Evolutionary conservation across 2,888 invertebrate species (phyloP).

Genomic region (Malthinus flaveolus): DNA sequence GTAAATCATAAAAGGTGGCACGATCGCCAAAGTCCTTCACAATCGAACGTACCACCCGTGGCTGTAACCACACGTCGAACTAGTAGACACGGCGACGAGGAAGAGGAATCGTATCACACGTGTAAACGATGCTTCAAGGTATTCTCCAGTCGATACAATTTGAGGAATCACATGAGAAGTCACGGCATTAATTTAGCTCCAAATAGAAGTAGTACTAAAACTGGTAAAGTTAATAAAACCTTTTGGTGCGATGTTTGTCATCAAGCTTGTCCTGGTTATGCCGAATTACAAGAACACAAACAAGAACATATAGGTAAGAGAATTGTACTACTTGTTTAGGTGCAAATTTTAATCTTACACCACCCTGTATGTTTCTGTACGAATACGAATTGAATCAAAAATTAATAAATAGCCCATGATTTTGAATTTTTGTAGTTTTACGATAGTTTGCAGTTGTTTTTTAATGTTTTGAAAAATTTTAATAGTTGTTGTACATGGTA

Average conservation of each 20-base stretch:
- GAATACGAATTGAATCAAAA: too few relatives aligned
- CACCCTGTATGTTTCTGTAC: constrained; percentile 14
- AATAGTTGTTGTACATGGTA: too few relatives aligned
- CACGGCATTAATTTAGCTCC: constrained; percentile 53
- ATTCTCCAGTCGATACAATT: constrained; percentile 52
- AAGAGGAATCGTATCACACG: constrained; percentile 48
- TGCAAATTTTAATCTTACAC: not conserved
- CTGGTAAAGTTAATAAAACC: constrained; percentile 40
- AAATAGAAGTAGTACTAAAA: constrained; percentile 33
- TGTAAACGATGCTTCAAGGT: constrained; percentile 59
- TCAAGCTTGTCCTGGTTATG: constrained; percentile 60
- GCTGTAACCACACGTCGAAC: not conserved
- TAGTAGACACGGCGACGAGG: constrained; percentile 18
- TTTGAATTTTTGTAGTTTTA: too few relatives aligned
- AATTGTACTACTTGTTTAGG: not conserved
- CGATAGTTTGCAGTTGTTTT: too few relatives aligned
- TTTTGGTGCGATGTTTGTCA: constrained; percentile 68
- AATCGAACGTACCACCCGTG: not conserved
- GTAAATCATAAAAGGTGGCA: constrained; percentile 49
- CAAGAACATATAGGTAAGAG: constrained; percentile 52
- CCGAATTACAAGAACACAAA: constrained; percentile 61
- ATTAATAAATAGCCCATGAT: too few relatives aligned
- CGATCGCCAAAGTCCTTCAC: constrained; percentile 32
- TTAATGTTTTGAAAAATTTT: too few relatives aligned
- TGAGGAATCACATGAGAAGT: constrained; percentile 56